Evolutionary conservation across 2,888 invertebrate species (phyloP).

Genomic region (Eudemis profundana): DNA sequence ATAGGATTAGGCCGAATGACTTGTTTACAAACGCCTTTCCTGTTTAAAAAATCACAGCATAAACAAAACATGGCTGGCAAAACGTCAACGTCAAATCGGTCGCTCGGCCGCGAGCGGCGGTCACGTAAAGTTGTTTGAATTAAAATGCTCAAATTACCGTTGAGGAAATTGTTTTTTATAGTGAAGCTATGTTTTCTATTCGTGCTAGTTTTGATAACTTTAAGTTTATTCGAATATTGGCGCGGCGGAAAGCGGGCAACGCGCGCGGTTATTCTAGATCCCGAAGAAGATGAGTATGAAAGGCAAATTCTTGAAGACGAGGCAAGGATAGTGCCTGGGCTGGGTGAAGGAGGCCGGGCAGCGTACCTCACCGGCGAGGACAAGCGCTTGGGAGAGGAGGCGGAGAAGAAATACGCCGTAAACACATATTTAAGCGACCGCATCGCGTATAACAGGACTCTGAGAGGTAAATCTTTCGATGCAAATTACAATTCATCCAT

Average conservation of each 20-base stretch:
- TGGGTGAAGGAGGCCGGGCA: slow-evolving; percentile 89
- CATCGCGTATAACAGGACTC: slow-evolving; percentile 92
- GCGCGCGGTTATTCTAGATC: slow-evolving; percentile 57
- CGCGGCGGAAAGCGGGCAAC: slow-evolving; percentile 70
- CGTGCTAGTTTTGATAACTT: slow-evolving; percentile 66
- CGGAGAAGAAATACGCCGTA: slow-evolving; percentile 93
- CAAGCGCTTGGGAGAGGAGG: slow-evolving; percentile 87
- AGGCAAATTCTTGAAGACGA: slow-evolving; percentile 86
- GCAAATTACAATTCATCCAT: slow-evolving; percentile 10
- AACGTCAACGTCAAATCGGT: slow-evolving; percentile 64
- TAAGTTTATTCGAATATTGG: slow-evolving; percentile 75
- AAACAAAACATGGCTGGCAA: slow-evolving; percentile 64
- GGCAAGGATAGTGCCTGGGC: slow-evolving; percentile 86
- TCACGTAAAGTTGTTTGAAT: slow-evolving; percentile 45
- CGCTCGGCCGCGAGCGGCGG: slow-evolving; percentile 55
- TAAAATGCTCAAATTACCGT: slow-evolving; percentile 72
- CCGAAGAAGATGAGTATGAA: slow-evolving; percentile 70
- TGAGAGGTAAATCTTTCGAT: slow-evolving; percentile 82
- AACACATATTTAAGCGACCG: slow-evolving; percentile 95
- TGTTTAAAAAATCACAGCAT: slow-evolving; percentile 68
- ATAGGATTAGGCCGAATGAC: slow-evolving; percentile 65
- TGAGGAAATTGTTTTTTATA: slow-evolving; percentile 74
- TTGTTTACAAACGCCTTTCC: slow-evolving; percentile 86
- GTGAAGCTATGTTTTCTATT: slow-evolving; percentile 66
- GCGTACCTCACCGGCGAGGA: slow-evolving; percentile 88